Percentiles rank a stretch among this genome's conserved stretches.
Conservation (phyloP, 2,797 vertebrate species). For the Crocodylus rhombifer region DNA sequence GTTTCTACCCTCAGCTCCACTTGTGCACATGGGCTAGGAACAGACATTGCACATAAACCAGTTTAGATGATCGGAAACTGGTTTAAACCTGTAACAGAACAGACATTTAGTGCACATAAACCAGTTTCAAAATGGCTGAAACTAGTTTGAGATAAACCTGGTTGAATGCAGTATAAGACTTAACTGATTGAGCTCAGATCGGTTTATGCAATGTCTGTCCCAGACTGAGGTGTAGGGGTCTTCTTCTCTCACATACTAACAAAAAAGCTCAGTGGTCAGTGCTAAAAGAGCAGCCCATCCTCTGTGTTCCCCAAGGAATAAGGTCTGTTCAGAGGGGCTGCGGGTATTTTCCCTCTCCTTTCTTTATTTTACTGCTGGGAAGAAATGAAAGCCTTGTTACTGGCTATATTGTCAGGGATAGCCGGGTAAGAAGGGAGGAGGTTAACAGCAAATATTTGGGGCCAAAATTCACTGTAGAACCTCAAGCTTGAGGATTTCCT, state of each 20-base stretch:
- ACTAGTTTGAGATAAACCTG: too few relatives aligned
- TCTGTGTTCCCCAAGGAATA: neutral
- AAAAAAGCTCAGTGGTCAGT: neutral
- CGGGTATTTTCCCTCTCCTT: neutral
- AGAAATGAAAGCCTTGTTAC: neutral
- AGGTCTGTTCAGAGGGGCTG: neutral
- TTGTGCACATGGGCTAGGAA: neutral
- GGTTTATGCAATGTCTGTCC: neutral
- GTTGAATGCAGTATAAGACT: too few relatives aligned
- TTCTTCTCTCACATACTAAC: neutral
- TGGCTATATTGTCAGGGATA: neutral
- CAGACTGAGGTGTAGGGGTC: rapidly evolving
- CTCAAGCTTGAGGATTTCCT: neutral
- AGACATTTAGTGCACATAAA: too few relatives aligned
- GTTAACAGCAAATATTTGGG: neutral
- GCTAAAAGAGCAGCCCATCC: neutral
- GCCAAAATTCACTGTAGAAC: neutral
- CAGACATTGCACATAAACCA: too few relatives aligned
- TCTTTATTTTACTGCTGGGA: neutral
- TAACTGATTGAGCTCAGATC: too few relatives aligned
- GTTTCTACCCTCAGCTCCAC: neutral
- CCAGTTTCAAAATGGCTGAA: too few relatives aligned
- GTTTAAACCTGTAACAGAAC: neutral
- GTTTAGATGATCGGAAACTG: neutral
- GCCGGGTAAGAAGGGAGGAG: too few relatives aligned